A percentile compares a stretch with the other conserved stretches of the same genome.
phyloP scores from a whole-genome alignment of 1,140 invertebrate species.

The Zelostemma sp. region DNA sequence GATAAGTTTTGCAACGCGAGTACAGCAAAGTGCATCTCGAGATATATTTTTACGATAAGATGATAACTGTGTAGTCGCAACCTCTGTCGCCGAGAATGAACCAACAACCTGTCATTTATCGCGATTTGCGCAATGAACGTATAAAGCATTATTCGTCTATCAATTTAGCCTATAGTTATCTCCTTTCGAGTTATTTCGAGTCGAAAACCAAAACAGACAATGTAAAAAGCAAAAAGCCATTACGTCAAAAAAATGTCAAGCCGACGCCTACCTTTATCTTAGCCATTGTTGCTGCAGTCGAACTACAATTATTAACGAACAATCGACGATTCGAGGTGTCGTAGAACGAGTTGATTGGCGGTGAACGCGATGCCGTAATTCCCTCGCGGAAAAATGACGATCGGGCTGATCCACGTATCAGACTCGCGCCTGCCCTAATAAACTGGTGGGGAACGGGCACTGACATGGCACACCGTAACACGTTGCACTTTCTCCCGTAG shows the following conservation, averaged over 20 bases:
- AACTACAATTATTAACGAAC: constrained; percentile 3
- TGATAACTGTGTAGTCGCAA: no score
- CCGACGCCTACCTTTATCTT: constrained; percentile 54
- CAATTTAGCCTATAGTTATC: no score
- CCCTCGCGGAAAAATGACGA: constrained; percentile 11
- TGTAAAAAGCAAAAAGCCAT: no score
- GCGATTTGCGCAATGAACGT: no score
- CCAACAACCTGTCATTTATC: no score
- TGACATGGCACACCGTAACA: constrained; percentile 16
- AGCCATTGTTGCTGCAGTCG: constrained; percentile 28
- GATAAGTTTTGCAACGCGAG: no score
- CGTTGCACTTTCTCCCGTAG: constrained; percentile 7
- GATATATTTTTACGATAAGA: no score
- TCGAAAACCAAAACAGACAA: no score
- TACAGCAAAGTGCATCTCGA: no score
- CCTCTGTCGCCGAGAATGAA: no score
- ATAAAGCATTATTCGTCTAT: no score
- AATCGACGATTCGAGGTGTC: constrained; percentile 7
- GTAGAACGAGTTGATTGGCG: not conserved
- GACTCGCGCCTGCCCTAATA: constrained; percentile 10
- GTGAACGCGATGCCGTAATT: constrained; percentile 7
- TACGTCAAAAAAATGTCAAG: not conserved
- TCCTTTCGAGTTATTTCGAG: no score
- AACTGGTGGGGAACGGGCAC: constrained; percentile 27
- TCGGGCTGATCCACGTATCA: constrained; percentile 19